phyloP scores from a whole-genome alignment of 2,113 vertebrate species.

The Zeus faber region DNA sequence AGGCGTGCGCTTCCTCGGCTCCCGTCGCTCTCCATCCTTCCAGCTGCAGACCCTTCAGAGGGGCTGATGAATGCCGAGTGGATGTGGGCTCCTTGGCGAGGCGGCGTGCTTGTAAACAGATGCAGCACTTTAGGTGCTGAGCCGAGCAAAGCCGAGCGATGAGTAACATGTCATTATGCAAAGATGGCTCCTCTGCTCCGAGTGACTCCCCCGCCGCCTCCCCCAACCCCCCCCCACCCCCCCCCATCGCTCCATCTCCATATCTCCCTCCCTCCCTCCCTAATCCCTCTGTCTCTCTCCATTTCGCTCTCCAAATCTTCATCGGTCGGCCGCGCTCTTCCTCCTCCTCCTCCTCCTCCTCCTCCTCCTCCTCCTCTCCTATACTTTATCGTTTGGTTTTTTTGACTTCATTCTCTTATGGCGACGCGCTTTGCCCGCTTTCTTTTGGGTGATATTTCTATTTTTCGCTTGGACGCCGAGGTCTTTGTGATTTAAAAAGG shows the following conservation, averaged over 20 bases:
- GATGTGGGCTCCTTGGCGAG: conserved; percentile 27
- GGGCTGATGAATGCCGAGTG: conserved; percentile 38
- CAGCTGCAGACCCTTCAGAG: conserved; percentile 46
- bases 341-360: background rate
- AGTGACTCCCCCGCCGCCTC: background rate
- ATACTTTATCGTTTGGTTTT: too few relatives aligned
- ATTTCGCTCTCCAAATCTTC: background rate
- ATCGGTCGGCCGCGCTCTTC: too few relatives aligned
- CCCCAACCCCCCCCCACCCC: background rate
- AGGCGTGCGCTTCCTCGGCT: conserved; percentile 14
- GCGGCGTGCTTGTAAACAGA: conserved; percentile 48
- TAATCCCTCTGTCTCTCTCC: background rate
- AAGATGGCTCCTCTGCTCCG: conserved; percentile 30
- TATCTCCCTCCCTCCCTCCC: background rate
- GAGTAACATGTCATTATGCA: conserved; percentile 52
- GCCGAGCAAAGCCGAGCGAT: conserved; percentile 25
- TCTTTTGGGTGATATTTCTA: too few relatives aligned
- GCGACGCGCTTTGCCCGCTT: too few relatives aligned
- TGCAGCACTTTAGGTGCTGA: conserved; percentile 30
- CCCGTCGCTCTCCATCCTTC: conserved; percentile 14
- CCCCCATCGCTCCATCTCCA: background rate
- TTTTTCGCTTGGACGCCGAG: too few relatives aligned
- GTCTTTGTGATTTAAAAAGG: too few relatives aligned
- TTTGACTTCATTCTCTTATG: too few relatives aligned
- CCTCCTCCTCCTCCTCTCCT: background rate